Conservation (phyloP, 1,140 invertebrate species). For the Habropoda laboriosa region DNA sequence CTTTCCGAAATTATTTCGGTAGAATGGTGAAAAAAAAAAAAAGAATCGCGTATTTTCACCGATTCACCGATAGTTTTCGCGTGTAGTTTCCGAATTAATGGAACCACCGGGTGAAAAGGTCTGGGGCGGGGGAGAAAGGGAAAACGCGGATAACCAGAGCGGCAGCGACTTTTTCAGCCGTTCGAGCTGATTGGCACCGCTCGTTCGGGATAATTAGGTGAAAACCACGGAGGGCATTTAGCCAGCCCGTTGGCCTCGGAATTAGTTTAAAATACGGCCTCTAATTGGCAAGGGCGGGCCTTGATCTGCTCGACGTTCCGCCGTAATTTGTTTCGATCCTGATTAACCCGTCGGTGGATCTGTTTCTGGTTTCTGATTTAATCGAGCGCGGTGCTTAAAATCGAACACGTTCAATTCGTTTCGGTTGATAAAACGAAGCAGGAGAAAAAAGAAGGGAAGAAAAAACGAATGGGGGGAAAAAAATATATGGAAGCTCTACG, state of each 20-base stretch:
- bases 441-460: too few species aligned
- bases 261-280: constrained; percentile 61
- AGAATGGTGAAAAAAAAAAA: too few species aligned
- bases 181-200: neutral
- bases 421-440: neutral
- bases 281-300: constrained; percentile 41
- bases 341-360: constrained; percentile 69
- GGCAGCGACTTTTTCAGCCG: constrained; percentile 1
- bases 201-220: constrained; percentile 66
- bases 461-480: neutral
- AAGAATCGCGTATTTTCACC: too few species aligned
- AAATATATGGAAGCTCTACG: neutral
- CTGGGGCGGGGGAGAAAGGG: neutral
- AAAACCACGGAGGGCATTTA: constrained; percentile 63
- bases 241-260: constrained; percentile 44
- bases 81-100: neutral
- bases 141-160: neutral
- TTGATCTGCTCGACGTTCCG: constrained; percentile 49
- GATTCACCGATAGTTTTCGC: constrained; percentile 45
- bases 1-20: too few species aligned
- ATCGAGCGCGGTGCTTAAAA: constrained; percentile 35
- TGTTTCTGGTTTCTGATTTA: constrained; percentile 45
- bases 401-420: constrained; percentile 10
- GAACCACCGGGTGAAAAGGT: neutral
- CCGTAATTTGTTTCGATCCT: constrained; percentile 71